Conservation (phyloP, 2,888 invertebrate species). For the Sicus ferrugineus region DNA sequence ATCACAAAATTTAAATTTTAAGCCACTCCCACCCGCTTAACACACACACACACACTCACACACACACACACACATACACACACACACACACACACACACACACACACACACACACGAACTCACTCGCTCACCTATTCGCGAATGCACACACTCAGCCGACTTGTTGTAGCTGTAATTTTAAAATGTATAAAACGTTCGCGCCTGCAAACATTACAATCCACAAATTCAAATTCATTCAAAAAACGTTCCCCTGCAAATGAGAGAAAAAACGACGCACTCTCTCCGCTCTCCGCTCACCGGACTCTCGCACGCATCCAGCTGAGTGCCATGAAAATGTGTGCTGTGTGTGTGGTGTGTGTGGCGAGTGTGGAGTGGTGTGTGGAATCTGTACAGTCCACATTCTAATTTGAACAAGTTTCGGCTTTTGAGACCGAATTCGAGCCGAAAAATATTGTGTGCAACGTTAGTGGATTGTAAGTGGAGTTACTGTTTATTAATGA, state of each 20-base stretch:
- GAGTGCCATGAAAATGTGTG: neutral
- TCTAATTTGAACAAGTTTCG: constrained; percentile 27
- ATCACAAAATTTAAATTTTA: constrained; percentile 62
- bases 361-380: constrained; percentile 11
- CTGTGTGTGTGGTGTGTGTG: neutral
- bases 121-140: neutral
- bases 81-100: too few relatives aligned
- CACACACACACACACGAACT: constrained; percentile 27
- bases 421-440: constrained; percentile 13
- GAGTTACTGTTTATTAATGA: neutral
- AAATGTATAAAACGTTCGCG: constrained; percentile 28
- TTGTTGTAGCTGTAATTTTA: constrained; percentile 34
- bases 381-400: constrained; percentile 36
- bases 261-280: too few relatives aligned
- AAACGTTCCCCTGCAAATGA: constrained; percentile 41
- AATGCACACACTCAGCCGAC: neutral
- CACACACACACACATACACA: constrained; percentile 40
- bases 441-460: neutral
- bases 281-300: constrained; percentile 38
- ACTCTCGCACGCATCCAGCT: neutral
- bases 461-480: constrained; percentile 9
- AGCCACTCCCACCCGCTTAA: constrained; percentile 58
- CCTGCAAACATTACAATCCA: constrained; percentile 18
- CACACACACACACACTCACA: constrained; percentile 41
- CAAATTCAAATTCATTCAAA: constrained; percentile 29